Evolutionary conservation across 2,797 vertebrate genomes (phyloP).

Genomic region (Steatocranus sp.): DNA sequence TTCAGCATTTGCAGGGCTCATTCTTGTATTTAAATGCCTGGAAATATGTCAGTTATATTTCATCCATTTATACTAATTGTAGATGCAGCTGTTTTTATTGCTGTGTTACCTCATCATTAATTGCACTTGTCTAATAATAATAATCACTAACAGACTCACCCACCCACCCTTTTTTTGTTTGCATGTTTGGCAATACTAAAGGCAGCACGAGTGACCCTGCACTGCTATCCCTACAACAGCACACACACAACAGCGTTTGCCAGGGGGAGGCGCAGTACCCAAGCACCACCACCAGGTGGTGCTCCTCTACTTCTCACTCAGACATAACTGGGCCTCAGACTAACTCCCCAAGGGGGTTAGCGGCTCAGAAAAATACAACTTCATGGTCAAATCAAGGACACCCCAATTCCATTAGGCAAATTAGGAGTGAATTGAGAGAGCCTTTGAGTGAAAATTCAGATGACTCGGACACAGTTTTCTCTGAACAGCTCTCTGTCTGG

Average conservation of each 20-base stretch:
- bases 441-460: constrained; percentile 57
- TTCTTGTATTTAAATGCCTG: background rate
- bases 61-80: background rate
- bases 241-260: constrained; percentile 24
- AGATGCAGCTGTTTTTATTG: background rate
- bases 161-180: constrained; percentile 74
- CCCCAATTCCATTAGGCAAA: constrained; percentile 35
- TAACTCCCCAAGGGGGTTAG: constrained; percentile 22
- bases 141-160: constrained; percentile 46
- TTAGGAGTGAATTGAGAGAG: constrained; percentile 41
- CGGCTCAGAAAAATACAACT: constrained; percentile 35
- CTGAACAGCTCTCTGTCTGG: constrained; percentile 33
- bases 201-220: constrained; percentile 51
- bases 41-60: background rate
- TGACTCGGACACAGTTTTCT: constrained; percentile 51
- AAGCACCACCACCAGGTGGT: constrained; percentile 52
- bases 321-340: constrained; percentile 25
- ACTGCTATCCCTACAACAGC: constrained; percentile 29
- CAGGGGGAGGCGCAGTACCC: constrained; percentile 35
- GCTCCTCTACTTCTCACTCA: constrained; percentile 42
- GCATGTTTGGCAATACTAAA: constrained; percentile 77
- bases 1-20: background rate
- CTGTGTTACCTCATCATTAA: constrained; percentile 11
- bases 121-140: no score
- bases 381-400: constrained; percentile 61